Evolutionary conservation across 2,113 vertebrate species (phyloP), one percentile per base, ranked within the genome.

Genomic region (Channa maculata): DNA sequence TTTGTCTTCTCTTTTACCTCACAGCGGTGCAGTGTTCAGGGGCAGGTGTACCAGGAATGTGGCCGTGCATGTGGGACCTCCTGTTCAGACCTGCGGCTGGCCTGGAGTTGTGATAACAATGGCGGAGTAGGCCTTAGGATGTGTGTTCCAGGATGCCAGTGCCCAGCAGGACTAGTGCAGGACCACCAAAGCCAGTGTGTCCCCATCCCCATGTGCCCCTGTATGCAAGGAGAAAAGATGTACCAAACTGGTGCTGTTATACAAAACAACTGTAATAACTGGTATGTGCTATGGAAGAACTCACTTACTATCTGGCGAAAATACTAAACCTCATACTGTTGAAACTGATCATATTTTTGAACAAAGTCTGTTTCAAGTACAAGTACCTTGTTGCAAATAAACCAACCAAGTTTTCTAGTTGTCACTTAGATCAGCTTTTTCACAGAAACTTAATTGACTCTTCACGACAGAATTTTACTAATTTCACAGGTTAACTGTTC

Each of bases 121-220:
- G 67, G 48, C 10, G 89, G 54, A 36, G 0, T 45, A 0, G 80
- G 68, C 49, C 46, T 55, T 4, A 71, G 37, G 55, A 63, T 55
- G 0, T 98, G 97, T 14, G 95, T 96, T 67, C 92, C 97, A 0
- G 96, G 97, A 4, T 98, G 96, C 75, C 95, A 93, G 75, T 99
- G 97, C 59, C 95, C 94, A 0, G 10, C 52, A 0, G 96, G 95
- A 8, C 88, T 97, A 59, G 90, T 94, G 9, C 91, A 95, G 90
- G 95, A 96, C 50, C 85, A 93, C 0, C 84, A 92, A 3, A 95
- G 95, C 0, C 96, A 96, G 84, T 98, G 97, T 45, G 91, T 98
- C 12, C 94, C 91, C 2, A 79, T 91, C 3, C 59, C 48, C 2
- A 70, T 93, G 91, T 98, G 97, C 44, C 82, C 94, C 6, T 98